Evolutionary conservation across 2,888 invertebrate genomes (phyloP), one percentile per base, ranked within the genome.

Genomic region (Drosophila histrio): DNA sequence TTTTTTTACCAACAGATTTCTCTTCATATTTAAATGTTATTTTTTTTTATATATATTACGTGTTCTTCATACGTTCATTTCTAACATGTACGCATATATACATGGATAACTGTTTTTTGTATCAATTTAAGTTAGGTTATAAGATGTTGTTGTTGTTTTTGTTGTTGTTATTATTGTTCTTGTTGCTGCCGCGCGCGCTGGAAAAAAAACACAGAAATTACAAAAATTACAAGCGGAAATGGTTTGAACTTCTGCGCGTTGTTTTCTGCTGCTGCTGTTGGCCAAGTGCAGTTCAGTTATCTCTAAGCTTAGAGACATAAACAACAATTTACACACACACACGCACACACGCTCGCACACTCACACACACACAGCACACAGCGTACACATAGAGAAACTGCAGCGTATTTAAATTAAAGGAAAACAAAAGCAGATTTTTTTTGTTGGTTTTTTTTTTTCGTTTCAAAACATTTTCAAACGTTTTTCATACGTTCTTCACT

Each of bases 401-500:
- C 63, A 62, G 47, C 22, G 43, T 15, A 17, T 30, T 57, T 32
- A 63, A 58, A 70, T 56, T 65, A 72, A 76, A 72, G 67, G 58
- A 74, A 76, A 76, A 74, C 76, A 76, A 74, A 76, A 67, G 62
- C 30, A 73, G 28, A 49, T 67, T 47, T 57, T 19, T 47, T 54
- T 71, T 71, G 56, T 67, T 69, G n/a, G n/a, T n/a, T n/a, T n/a
- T n/a, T n/a, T n/a, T n/a, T n/a, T n/a, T n/a, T n/a, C n/a, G n/a
- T 71, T 70, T 70, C 21, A 19, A 67, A 70, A 71, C n/a, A 59
- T 44, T 62, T 63, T 63, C 26, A 64, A 74, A 72, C 72, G 72
- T 21, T 71, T 75, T 61, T 76, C 43, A 76, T 66, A 57, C 77
- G 69, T 79, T n/a, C n/a, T 79, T 47, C 58, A 56, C 66, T 73